Evolutionary conservation across 2,113 vertebrate genomes (phyloP).

Genomic region (Cromileptes altivelis): DNA sequence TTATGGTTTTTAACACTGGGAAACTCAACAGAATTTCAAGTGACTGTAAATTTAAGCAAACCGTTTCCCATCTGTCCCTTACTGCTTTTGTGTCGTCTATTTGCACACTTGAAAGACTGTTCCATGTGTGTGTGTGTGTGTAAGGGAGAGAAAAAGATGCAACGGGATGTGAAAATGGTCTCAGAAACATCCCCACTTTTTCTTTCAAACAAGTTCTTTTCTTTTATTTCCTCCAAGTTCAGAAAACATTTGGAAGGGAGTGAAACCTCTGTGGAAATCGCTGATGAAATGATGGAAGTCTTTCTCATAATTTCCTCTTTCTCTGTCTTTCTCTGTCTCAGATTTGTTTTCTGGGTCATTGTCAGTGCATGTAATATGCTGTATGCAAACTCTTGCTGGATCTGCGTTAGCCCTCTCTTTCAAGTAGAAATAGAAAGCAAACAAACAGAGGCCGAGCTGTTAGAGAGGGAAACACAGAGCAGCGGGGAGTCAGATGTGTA

Average conservation of each 20-base stretch:
- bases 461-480: conserved; percentile 7
- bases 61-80: conserved; percentile 66
- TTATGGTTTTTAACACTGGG: conserved; percentile 69
- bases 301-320: conserved; percentile 16
- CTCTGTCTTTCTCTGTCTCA: neutral
- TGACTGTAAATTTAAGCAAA: conserved; percentile 66
- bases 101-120: conserved; percentile 59
- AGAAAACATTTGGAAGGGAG: conserved; percentile 11
- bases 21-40: conserved; percentile 68
- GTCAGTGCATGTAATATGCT: conserved; percentile 7
- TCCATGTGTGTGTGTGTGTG: neutral
- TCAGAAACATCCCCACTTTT: conserved; percentile 15
- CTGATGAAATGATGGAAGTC: conserved; percentile 32
- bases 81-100: conserved; percentile 46
- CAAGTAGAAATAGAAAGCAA: neutral
- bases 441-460: neutral
- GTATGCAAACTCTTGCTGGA: conserved; percentile 29
- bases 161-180: conserved; percentile 23
- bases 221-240: neutral
- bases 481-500: conserved; percentile 6
- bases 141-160: conserved; percentile 7
- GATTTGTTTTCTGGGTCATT: conserved; percentile 56
- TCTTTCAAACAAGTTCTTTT: conserved; percentile 33
- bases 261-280: neutral
- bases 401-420: conserved; percentile 13